These are phyloP conservation scores for Menidia menidia DNA, from an alignment of 2,797 vertebrate genomes.

Conservation along the genomic window DNA sequence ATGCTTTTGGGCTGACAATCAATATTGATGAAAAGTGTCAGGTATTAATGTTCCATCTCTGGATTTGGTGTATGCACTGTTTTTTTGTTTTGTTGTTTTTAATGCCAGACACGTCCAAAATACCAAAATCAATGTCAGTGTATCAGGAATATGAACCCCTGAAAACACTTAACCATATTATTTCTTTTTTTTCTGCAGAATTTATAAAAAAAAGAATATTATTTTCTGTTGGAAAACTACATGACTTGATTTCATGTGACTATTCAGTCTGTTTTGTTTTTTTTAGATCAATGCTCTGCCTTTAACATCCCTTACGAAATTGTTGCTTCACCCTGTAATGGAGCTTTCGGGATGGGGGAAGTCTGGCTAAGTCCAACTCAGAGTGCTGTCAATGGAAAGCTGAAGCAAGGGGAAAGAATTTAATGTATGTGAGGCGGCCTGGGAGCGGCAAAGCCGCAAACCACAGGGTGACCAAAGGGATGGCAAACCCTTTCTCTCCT, in stretches of 20 bases:
- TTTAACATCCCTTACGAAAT: background rate
- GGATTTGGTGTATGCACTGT: background rate
- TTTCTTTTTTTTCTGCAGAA: background rate
- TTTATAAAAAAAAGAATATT: background rate
- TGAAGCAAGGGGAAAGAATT: constrained; percentile 67
- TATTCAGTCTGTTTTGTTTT: no score
- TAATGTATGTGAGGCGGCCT: constrained; percentile 55
- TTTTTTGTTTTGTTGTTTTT: constrained; percentile 1
- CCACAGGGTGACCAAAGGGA: constrained; percentile 63
- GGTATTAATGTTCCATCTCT: constrained; percentile 26
- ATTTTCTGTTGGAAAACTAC: no score
- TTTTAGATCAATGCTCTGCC: background rate
- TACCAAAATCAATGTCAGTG: constrained; percentile 41
- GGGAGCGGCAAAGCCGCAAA: constrained; percentile 66
- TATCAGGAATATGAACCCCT: constrained; percentile 22
- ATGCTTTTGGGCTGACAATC: constrained; percentile 56
- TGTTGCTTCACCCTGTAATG: constrained; percentile 14
- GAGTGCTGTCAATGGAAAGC: constrained; percentile 45
- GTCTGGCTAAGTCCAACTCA: constrained; percentile 39
- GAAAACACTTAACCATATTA: constrained; percentile 22
- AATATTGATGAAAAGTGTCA: constrained; percentile 49
- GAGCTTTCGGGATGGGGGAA: constrained; percentile 26
- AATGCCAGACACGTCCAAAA: constrained; percentile 28
- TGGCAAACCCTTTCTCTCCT: constrained; percentile 35
- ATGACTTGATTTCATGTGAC: no score